Evolutionary conservation across 1,140 invertebrate species (phyloP).

Genomic region (Anadara kagoshimensis): DNA sequence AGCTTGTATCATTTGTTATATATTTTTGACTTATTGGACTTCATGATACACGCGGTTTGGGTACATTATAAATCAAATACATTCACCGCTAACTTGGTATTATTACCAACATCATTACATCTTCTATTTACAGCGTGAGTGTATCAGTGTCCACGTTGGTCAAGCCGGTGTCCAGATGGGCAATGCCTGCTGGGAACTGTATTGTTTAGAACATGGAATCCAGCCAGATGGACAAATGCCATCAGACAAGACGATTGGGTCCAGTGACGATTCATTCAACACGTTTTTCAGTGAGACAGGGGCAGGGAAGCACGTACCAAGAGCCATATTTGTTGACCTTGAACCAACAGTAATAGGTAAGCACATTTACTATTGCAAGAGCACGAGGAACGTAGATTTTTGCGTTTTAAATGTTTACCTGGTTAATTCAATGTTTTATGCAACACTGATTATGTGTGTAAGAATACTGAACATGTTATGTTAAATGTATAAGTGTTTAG

Average conservation of each 20-base stretch:
- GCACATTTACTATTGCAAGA: conserved; percentile 5
- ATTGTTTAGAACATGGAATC: conserved; percentile 92
- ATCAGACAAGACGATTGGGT: conserved; percentile 84
- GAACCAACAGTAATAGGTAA: conserved; percentile 51
- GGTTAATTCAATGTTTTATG: too few species aligned
- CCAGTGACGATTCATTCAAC: too few species aligned
- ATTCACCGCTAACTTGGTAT: too few species aligned
- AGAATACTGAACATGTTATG: too few species aligned
- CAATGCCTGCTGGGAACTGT: conserved; percentile 88
- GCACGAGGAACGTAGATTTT: not conserved
- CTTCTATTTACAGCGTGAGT: conserved; percentile 78
- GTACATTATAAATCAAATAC: too few species aligned
- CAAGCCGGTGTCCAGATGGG: conserved; percentile 94
- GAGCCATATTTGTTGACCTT: conserved; percentile 47
- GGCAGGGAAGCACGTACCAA: conserved; percentile 64
- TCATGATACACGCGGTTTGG: too few species aligned
- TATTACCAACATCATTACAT: not conserved
- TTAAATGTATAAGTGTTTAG: too few species aligned
- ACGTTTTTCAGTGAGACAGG: too few species aligned
- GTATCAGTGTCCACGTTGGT: conserved; percentile 90
- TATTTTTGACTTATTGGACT: too few species aligned
- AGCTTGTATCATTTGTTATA: too few species aligned
- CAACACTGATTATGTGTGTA: too few species aligned
- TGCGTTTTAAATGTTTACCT: not conserved
- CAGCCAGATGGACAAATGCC: conserved; percentile 87